Evolutionary conservation across 2,113 vertebrate species (phyloP).

Genomic region (Chaetodon trifascialis): DNA sequence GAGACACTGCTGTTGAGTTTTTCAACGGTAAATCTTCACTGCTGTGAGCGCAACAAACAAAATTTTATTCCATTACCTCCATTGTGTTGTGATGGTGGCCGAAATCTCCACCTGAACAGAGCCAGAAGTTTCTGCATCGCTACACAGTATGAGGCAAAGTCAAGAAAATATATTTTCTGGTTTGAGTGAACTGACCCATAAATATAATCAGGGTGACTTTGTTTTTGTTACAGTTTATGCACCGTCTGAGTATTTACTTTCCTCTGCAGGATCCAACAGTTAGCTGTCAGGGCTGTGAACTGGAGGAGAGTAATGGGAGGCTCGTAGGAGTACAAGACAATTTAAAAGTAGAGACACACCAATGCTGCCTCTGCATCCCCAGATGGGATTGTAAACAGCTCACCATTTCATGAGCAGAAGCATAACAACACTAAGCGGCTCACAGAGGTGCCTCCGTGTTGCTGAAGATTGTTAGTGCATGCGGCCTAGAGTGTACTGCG

Average conservation of each 20-base stretch:
- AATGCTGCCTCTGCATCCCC: neutral
- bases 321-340: neutral
- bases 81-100: neutral
- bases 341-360: conserved; percentile 17
- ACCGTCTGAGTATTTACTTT: neutral
- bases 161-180: neutral
- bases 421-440: neutral
- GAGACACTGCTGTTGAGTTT: neutral
- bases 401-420: neutral
- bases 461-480: neutral
- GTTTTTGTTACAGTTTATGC: neutral
- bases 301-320: neutral
- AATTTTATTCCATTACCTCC: neutral
- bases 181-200: neutral
- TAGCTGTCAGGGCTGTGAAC: neutral
- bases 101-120: neutral
- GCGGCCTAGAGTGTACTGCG: neutral
- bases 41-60: neutral
- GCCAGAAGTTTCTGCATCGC: neutral
- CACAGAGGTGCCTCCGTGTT: conserved; percentile 9
- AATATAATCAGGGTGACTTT: neutral
- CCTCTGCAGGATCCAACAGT: neutral
- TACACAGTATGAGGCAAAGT: neutral
- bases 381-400: conserved; percentile 1
- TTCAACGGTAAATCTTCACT: neutral